These are phyloP conservation scores for Phalacrocorax pelagicus DNA, from an alignment of 2,113 vertebrate species.

Conservation along the genomic window DNA sequence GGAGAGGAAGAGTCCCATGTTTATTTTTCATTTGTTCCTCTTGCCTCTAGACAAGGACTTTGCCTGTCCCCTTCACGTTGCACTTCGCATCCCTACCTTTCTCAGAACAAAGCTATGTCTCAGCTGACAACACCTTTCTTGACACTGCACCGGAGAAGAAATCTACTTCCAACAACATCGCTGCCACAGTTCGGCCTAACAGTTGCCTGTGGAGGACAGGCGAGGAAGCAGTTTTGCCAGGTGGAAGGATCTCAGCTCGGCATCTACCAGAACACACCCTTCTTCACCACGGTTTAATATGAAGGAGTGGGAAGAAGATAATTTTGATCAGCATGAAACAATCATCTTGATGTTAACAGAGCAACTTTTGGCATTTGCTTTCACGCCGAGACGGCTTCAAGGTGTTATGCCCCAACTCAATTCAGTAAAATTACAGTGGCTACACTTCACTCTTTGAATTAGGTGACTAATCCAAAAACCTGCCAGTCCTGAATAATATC, in stretches of 20 bases:
- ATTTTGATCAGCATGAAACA: not conserved
- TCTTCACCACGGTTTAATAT: not conserved
- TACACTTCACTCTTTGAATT: not conserved
- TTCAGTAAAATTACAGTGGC: not conserved
- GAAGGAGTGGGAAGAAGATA: not conserved
- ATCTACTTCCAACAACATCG: rapidly evolving
- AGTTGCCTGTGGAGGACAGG: rapidly evolving
- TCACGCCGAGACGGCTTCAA: not conserved
- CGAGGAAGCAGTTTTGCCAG: not conserved
- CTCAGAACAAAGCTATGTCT: not conserved
- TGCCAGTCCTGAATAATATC: not conserved
- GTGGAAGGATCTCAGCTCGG: not conserved
- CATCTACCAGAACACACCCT: not conserved
- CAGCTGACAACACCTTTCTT: not conserved
- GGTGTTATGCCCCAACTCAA: not conserved
- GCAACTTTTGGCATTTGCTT: not conserved
- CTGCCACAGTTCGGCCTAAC: not conserved
- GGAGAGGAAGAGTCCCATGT: not conserved
- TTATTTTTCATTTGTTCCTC: not conserved
- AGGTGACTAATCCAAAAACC: not conserved
- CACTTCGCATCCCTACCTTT: not conserved
- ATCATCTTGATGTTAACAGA: not conserved
- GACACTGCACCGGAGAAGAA: not conserved
- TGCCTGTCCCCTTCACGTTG: rapidly evolving
- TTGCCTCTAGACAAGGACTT: not conserved